phyloP scores from a whole-genome alignment of 2,113 vertebrate species.

The Cygnus buccinator region DNA sequence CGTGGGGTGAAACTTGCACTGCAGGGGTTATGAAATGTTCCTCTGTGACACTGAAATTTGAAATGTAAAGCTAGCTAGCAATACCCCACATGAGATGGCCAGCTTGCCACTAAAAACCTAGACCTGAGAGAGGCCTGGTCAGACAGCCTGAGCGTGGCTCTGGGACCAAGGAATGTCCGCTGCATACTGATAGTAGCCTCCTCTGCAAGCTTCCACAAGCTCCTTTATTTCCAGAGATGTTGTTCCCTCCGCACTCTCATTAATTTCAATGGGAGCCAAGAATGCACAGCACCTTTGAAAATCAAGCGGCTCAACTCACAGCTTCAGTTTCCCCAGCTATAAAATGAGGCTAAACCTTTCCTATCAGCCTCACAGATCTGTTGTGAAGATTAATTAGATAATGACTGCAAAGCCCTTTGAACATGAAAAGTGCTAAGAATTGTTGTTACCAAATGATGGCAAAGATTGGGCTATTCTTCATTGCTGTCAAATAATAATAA shows the following conservation, averaged over 20 bases:
- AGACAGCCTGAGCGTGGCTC: background rate
- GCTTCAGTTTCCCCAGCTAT: conserved; percentile 49
- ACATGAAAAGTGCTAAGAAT: conserved; percentile 61
- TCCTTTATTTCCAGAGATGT: conserved; percentile 17
- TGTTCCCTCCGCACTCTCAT: conserved; percentile 1
- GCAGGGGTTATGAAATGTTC: background rate
- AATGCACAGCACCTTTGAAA: conserved; percentile 58
- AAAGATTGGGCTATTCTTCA: conserved; percentile 70
- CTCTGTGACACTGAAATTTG: background rate
- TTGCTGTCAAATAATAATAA: conserved; percentile 71
- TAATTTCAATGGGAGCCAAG: conserved; percentile 56
- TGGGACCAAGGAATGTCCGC: background rate
- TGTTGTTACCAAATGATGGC: conserved; percentile 68
- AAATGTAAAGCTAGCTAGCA: background rate
- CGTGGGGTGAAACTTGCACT: background rate
- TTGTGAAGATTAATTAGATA: conserved; percentile 73
- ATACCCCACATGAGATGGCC: background rate
- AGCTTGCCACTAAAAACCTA: background rate
- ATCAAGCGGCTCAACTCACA: conserved; percentile 51
- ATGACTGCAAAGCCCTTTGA: conserved; percentile 61
- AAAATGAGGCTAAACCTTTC: conserved; percentile 64
- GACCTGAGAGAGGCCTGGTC: background rate
- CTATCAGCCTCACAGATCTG: conserved; percentile 47
- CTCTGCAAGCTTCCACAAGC: background rate
- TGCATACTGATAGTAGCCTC: background rate